phyloP scores from a whole-genome alignment of 2,113 vertebrate genomes.

The Chrysemys picta region DNA sequence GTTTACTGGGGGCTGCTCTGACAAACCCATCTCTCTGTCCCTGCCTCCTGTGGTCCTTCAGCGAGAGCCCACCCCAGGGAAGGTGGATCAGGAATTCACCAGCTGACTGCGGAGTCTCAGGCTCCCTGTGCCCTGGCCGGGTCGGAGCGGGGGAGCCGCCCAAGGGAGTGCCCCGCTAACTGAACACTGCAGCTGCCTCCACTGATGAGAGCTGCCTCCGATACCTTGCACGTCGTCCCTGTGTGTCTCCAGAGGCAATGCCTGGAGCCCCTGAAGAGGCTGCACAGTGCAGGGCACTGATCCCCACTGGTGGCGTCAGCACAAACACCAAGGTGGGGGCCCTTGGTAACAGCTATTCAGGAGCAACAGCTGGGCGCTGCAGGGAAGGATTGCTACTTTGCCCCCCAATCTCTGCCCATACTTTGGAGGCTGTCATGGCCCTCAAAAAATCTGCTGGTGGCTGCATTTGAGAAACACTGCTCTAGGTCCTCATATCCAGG shows the following conservation, averaged over 20 bases:
- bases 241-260: neutral
- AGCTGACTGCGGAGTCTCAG: neutral
- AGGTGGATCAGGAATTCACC: neutral
- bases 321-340: neutral
- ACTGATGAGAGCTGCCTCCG: neutral
- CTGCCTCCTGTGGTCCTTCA: neutral
- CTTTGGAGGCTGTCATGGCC: neutral
- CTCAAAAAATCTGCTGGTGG: neutral
- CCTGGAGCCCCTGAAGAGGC: neutral
- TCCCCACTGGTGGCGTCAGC: neutral
- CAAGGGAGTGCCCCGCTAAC: neutral
- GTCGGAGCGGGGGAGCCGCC: neutral
- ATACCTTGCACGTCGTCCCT: too few relatives aligned
- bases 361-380: neutral
- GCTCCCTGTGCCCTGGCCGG: neutral
- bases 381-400: neutral
- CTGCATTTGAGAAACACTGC: neutral
- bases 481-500: too few relatives aligned
- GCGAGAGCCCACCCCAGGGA: neutral
- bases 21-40: neutral
- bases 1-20: neutral
- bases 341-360: neutral
- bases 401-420: neutral
- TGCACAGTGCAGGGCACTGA: neutral
- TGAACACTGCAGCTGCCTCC: too few relatives aligned